These are phyloP conservation scores for Cydia amplana DNA, from an alignment of 1,140 invertebrate genomes.

Conservation along the genomic window DNA sequence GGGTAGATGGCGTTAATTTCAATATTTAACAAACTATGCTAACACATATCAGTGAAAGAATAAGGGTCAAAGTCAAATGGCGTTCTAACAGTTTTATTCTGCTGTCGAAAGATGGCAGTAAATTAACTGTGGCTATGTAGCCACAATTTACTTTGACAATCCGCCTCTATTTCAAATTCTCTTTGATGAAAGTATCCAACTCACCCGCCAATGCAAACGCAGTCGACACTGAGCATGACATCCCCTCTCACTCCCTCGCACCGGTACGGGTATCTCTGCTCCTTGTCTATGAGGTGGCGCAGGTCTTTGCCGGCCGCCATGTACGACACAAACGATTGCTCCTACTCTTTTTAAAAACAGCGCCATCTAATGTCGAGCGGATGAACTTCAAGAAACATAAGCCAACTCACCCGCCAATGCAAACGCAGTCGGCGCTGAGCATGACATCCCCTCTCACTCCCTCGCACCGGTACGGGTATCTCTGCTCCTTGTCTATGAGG, in stretches of 20 bases:
- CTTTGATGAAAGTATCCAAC: too few relatives aligned
- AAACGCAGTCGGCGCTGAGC: conserved; percentile 84
- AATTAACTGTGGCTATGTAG: too few relatives aligned
- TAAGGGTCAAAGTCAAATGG: too few relatives aligned
- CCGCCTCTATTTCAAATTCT: too few relatives aligned
- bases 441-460: conserved; percentile 88
- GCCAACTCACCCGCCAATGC: conserved; percentile 81
- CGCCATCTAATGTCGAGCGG: neutral
- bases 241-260: conserved; percentile 88
- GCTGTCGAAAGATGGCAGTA: too few relatives aligned
- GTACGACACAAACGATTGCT: too few relatives aligned
- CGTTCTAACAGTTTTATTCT: too few relatives aligned
- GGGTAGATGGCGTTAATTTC: too few relatives aligned
- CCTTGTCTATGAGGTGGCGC: conserved; percentile 41
- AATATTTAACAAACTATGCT: too few relatives aligned
- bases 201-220: conserved; percentile 83
- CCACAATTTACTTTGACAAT: too few relatives aligned
- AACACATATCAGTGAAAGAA: too few relatives aligned
- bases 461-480: conserved; percentile 79
- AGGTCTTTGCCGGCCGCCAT: conserved; percentile 46
- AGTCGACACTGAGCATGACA: conserved; percentile 85
- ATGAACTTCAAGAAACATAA: neutral
- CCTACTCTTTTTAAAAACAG: neutral
- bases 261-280: conserved; percentile 66
- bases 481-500: conserved; percentile 47